Evolutionary conservation across 2,797 vertebrate species (phyloP).

Genomic region (Lutjanus argentimaculatus): DNA sequence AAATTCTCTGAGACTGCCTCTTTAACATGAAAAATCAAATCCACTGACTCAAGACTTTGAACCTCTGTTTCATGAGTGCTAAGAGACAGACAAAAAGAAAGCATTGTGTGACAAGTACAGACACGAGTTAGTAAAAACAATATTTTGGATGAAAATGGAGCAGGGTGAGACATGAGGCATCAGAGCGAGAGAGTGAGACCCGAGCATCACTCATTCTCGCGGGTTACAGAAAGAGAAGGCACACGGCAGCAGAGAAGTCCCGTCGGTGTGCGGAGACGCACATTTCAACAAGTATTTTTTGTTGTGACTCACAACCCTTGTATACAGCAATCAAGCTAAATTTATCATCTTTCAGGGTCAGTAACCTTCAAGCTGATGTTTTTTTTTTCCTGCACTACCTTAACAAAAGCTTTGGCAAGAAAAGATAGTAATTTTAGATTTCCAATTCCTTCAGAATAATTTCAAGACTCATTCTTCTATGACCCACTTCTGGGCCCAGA

Average conservation of each 20-base stretch:
- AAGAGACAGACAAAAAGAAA: not conserved
- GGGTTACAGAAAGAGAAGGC: not conserved
- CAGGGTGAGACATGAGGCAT: not conserved
- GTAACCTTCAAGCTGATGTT: slow-evolving; percentile 1
- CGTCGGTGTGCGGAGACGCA: slow-evolving; percentile 21
- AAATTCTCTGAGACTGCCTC: not conserved
- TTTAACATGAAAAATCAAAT: not conserved
- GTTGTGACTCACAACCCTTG: slow-evolving; percentile 41
- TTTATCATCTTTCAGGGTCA: slow-evolving; percentile 14
- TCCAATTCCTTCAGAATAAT: slow-evolving; percentile 34
- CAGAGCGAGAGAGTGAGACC: not conserved
- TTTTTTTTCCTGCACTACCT: slow-evolving; percentile 17
- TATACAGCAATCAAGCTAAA: slow-evolving; percentile 44
- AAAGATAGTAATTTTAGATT: slow-evolving; percentile 25
- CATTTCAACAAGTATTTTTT: slow-evolving; percentile 29
- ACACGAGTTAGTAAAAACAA: not conserved
- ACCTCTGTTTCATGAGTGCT: not conserved
- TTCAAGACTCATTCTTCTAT: slow-evolving; percentile 6
- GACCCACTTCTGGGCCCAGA: slow-evolving; percentile 33
- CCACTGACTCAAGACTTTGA: not conserved
- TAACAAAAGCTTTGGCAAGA: slow-evolving; percentile 25
- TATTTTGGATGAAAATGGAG: slow-evolving; percentile 11
- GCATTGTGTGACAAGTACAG: not conserved
- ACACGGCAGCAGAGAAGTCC: not conserved
- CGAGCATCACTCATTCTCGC: not conserved